These are phyloP conservation scores for Sycophaga agraensis DNA, from an alignment of 1,140 invertebrate genomes.

Conservation along the genomic window DNA sequence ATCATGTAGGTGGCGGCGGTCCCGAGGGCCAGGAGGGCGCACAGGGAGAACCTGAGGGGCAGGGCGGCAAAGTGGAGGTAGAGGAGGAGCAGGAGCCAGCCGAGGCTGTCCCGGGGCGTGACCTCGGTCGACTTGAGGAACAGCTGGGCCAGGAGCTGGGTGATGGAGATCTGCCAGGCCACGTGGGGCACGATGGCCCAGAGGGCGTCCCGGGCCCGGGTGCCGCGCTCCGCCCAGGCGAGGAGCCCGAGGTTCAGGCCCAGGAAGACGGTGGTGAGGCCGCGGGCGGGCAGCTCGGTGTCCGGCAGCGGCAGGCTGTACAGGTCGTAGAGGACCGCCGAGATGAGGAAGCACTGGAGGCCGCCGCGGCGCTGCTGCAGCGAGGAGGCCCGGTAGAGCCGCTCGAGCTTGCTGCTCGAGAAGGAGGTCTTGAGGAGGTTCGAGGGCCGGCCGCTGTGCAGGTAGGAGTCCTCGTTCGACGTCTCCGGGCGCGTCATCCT, in stretches of 20 bases:
- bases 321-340: slow-evolving; percentile 68
- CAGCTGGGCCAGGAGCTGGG: slow-evolving; percentile 63
- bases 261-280: slow-evolving; percentile 58
- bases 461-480: slow-evolving; percentile 55
- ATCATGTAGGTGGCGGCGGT: slow-evolving; percentile 64
- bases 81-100: slow-evolving; percentile 78
- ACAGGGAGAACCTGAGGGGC: slow-evolving; percentile 71
- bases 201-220: slow-evolving; percentile 47
- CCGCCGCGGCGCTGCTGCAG: slow-evolving; percentile 73
- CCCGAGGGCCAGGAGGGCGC: slow-evolving; percentile 62
- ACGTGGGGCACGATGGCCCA: slow-evolving; percentile 64
- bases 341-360: slow-evolving; percentile 73
- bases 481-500: slow-evolving; percentile 44
- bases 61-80: slow-evolving; percentile 84
- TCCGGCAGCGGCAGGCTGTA: slow-evolving; percentile 60
- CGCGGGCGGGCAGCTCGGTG: slow-evolving; percentile 60
- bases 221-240: slow-evolving; percentile 55
- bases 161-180: slow-evolving; percentile 65
- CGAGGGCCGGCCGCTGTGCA: slow-evolving; percentile 51
- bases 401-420: slow-evolving; percentile 61
- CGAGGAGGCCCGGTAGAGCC: slow-evolving; percentile 75
- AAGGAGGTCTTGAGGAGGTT: slow-evolving; percentile 52
- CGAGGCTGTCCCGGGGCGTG: slow-evolving; percentile 64
- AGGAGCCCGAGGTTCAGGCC: slow-evolving; percentile 60
- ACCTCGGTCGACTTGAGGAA: slow-evolving; percentile 60